phyloP scores from a whole-genome alignment of 2,797 vertebrate genomes.

The Balearica regulorum region DNA sequence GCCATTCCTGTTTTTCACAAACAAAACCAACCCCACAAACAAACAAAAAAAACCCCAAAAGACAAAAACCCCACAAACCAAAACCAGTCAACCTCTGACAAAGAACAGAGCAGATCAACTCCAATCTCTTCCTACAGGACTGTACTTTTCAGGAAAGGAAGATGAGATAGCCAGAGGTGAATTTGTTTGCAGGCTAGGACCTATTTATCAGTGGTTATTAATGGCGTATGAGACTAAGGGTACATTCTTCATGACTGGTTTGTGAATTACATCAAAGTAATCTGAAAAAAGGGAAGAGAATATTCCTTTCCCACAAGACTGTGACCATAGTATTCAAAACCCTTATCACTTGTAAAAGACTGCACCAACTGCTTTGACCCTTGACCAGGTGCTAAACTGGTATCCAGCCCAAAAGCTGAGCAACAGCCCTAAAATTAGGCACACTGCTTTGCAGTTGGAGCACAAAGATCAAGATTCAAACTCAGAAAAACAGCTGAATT shows the following conservation, averaged over 20 bases:
- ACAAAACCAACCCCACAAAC: too few relatives aligned
- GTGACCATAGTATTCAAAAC: not conserved
- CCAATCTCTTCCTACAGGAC: not conserved
- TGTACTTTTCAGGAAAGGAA: not conserved
- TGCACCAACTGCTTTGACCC: not conserved
- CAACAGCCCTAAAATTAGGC: not conserved
- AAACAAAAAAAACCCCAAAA: too few relatives aligned
- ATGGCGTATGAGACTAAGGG: not conserved
- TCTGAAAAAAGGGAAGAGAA: not conserved
- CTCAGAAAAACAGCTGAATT: not conserved
- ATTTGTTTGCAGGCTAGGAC: not conserved
- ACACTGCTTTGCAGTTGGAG: not conserved
- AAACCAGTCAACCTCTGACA: not conserved
- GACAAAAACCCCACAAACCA: too few relatives aligned
- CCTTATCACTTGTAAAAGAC: not conserved
- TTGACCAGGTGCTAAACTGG: not conserved
- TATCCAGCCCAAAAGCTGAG: not conserved
- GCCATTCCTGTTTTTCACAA: not conserved
- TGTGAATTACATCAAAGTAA: not conserved
- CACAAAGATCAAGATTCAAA: not conserved
- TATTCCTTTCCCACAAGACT: not conserved
- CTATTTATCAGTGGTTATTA: not conserved
- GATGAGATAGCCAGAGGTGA: not conserved
- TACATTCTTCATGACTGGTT: not conserved
- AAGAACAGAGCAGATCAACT: not conserved